A percentile compares a stretch with the other conserved stretches of the same genome.
Conservation (phyloP, 2,888 invertebrate genomes). For the Papilio gigon region DNA sequence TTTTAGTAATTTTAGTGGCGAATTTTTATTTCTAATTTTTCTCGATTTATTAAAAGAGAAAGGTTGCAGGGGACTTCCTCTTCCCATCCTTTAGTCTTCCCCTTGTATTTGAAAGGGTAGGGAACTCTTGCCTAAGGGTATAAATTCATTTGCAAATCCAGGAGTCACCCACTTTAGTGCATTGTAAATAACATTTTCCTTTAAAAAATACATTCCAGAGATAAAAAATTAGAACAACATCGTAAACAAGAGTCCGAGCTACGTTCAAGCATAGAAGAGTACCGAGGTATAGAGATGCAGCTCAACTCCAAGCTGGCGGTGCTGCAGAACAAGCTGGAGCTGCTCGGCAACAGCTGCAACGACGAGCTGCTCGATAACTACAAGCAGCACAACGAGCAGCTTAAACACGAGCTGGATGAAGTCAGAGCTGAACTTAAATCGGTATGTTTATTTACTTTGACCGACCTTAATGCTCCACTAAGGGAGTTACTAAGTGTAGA, state of each 20-base stretch:
- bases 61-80: too few species aligned
- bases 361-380: constrained; percentile 65
- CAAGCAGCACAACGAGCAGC: constrained; percentile 65
- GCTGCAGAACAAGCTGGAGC: constrained; percentile 68
- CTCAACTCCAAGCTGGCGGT: constrained; percentile 69
- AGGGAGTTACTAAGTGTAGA: too few species aligned
- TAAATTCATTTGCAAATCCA: too few species aligned
- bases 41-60: too few species aligned
- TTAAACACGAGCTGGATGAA: constrained; percentile 64
- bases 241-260: constrained; percentile 72
- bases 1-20: too few species aligned
- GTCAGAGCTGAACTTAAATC: constrained; percentile 67
- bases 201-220: constrained; percentile 53
- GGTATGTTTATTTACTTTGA: constrained; percentile 50
- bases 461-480: too few species aligned
- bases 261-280: constrained; percentile 67
- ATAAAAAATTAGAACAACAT: constrained; percentile 71
- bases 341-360: constrained; percentile 62
- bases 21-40: too few species aligned
- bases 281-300: constrained; percentile 71
- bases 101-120: too few species aligned
- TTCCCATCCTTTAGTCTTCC: too few species aligned
- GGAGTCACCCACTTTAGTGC: too few species aligned
- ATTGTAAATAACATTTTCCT: neutral
- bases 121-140: too few species aligned